A percentile compares a stretch with the other conserved stretches of the same genome.
phyloP scores from a whole-genome alignment of 2,888 invertebrate species.

The Laspeyria flexula region DNA sequence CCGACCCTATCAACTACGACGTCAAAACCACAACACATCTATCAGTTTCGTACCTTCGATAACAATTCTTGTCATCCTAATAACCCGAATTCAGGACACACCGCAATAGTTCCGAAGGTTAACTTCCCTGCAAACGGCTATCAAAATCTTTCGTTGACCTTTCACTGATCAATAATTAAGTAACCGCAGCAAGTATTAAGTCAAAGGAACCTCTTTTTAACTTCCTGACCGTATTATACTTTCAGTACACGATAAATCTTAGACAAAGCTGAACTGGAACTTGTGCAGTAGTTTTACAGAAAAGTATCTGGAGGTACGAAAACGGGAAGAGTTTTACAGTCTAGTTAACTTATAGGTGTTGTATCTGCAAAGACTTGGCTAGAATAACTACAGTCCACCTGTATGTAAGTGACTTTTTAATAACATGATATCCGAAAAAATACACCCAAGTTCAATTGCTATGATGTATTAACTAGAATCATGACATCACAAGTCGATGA shows the following conservation, averaged over 20 bases:
- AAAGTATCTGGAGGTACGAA: conserved; percentile 28
- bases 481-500: too few species aligned
- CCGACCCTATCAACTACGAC: too few species aligned
- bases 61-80: conserved; percentile 16
- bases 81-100: conserved; percentile 14
- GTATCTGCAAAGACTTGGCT: conserved; percentile 5
- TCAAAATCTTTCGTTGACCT: conserved; percentile 2
- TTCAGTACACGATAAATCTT: conserved; percentile 27
- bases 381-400: not conserved
- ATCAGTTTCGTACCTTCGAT: not conserved
- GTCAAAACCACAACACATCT: not conserved
- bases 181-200: conserved; percentile 3
- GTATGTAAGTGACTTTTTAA: not conserved
- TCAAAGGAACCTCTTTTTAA: conserved; percentile 11
- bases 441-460: too few species aligned
- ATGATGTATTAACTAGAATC: too few species aligned
- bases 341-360: conserved; percentile 17
- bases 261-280: conserved; percentile 28
- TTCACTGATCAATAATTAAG: conserved; percentile 14
- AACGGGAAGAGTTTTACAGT: conserved; percentile 11
- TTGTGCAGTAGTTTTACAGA: conserved; percentile 17
- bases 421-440: not conserved
- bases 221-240: conserved; percentile 10
- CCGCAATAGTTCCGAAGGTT: conserved; percentile 18
- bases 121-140: conserved; percentile 4